Evolutionary conservation across 1,140 invertebrate species (phyloP).

Genomic region (Calephelis nemesis): DNA sequence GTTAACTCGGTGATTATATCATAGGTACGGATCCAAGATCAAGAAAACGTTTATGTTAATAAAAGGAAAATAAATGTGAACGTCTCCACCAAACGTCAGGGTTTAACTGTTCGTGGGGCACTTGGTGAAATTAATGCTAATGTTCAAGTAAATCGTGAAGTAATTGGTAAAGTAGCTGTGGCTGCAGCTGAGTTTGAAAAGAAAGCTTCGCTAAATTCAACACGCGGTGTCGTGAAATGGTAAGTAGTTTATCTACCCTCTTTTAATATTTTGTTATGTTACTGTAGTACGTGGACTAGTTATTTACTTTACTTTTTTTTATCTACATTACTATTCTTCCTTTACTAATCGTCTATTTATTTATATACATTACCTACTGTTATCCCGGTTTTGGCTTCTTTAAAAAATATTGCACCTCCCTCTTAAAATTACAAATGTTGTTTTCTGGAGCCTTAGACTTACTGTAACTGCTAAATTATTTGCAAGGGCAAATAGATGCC

Average conservation of each 20-base stretch:
- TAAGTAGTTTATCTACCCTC: conserved; percentile 26
- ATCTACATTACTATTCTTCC: too few species aligned
- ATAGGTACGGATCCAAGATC: conserved; percentile 53
- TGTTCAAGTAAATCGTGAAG: conserved; percentile 48
- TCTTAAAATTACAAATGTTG: too few species aligned
- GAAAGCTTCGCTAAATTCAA: conserved; percentile 39
- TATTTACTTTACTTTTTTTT: too few species aligned
- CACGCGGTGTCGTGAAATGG: conserved; percentile 25
- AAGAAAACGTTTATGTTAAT: conserved; percentile 55
- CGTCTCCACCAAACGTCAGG: conserved; percentile 51
- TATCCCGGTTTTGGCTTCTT: too few species aligned
- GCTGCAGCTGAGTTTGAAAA: conserved; percentile 58
- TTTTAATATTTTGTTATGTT: neutral
- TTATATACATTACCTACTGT: too few species aligned
- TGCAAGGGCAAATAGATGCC: too few species aligned
- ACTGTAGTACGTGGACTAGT: too few species aligned
- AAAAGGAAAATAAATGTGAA: conserved; percentile 50
- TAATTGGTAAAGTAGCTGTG: conserved; percentile 50
- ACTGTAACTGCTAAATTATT: too few species aligned
- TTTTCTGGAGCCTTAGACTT: too few species aligned
- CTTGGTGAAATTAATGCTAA: conserved; percentile 63
- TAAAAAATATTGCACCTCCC: too few species aligned
- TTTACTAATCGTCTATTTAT: too few species aligned
- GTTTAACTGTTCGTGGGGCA: conserved; percentile 52
- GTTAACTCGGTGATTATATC: conserved; percentile 18